Evolutionary conservation across 2,888 invertebrate species (phyloP).

Genomic region (Lepidochrysops patricia): DNA sequence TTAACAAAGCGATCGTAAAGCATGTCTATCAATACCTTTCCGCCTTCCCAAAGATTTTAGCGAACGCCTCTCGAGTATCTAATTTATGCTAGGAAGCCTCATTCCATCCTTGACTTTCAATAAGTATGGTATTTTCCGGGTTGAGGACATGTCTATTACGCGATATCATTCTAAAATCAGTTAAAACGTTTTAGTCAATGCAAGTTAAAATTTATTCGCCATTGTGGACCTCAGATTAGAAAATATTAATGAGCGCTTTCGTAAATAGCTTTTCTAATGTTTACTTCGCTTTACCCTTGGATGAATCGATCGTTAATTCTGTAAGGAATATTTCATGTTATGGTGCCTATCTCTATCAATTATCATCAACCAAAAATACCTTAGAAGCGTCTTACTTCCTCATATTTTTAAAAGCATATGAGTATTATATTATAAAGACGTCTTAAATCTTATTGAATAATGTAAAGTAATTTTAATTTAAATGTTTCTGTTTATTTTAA

Average conservation of each 20-base stretch:
- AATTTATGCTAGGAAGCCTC: background rate
- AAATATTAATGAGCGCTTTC: conserved; percentile 1
- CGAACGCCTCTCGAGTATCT: background rate
- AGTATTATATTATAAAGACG: too few relatives aligned
- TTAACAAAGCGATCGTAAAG: background rate
- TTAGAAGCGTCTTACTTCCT: too few relatives aligned
- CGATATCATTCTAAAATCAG: background rate
- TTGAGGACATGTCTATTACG: background rate
- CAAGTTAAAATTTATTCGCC: background rate
- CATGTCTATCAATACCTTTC: background rate
- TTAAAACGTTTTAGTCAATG: background rate
- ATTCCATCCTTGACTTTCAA: background rate
- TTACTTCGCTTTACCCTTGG: background rate
- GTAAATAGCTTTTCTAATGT: background rate
- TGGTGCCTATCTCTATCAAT: background rate
- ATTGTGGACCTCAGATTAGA: background rate
- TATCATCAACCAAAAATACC: background rate
- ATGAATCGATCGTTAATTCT: background rate
- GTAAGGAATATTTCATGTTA: background rate
- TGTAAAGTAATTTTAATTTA: too few relatives aligned
- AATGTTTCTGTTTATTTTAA: too few relatives aligned
- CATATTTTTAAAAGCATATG: too few relatives aligned
- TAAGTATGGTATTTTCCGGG: background rate
- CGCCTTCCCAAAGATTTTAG: background rate
- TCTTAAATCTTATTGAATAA: too few relatives aligned